Evolutionary conservation across 2,888 invertebrate genomes (phyloP).

Genomic region (Horisme vitalbata): DNA sequence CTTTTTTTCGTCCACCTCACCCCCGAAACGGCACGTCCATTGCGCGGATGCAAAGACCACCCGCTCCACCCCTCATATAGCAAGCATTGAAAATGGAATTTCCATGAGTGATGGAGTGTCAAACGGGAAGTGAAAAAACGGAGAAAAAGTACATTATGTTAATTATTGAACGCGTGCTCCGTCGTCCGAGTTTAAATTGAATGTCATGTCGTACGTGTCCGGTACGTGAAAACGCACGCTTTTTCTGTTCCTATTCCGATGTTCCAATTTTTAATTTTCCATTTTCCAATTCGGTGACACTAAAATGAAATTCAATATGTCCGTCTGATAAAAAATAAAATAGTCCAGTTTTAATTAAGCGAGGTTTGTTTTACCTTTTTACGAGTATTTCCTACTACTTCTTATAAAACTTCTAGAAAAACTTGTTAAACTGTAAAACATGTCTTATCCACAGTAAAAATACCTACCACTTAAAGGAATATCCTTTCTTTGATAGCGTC

Average conservation of each 20-base stretch:
- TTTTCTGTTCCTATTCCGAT: constrained; percentile 52
- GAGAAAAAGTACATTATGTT: constrained; percentile 82
- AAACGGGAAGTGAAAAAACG: constrained; percentile 80
- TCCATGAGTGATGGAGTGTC: constrained; percentile 84
- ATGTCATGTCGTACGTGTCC: constrained; percentile 71
- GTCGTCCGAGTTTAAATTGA: constrained; percentile 78
- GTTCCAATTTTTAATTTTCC: constrained; percentile 49
- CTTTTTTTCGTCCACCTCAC: constrained; percentile 79
- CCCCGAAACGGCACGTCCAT: constrained; percentile 78
- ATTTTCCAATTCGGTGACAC: constrained; percentile 37
- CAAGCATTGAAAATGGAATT: constrained; percentile 82
- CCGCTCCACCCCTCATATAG: constrained; percentile 71
- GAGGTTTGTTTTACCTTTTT: too few species aligned
- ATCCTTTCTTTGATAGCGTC: not conserved
- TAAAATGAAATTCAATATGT: constrained; percentile 25
- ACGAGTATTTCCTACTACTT: too few species aligned
- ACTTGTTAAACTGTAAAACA: too few species aligned
- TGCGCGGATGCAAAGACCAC: constrained; percentile 82
- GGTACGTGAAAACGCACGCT: constrained; percentile 51
- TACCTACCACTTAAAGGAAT: too few species aligned
- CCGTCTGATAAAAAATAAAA: not conserved
- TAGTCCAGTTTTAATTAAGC: not conserved
- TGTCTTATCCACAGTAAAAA: too few species aligned
- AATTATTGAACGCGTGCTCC: constrained; percentile 77
- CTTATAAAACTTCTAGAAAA: too few species aligned